phyloP scores from a whole-genome alignment of 2,113 vertebrate species.

The Lagenorhynchus albirostris region DNA sequence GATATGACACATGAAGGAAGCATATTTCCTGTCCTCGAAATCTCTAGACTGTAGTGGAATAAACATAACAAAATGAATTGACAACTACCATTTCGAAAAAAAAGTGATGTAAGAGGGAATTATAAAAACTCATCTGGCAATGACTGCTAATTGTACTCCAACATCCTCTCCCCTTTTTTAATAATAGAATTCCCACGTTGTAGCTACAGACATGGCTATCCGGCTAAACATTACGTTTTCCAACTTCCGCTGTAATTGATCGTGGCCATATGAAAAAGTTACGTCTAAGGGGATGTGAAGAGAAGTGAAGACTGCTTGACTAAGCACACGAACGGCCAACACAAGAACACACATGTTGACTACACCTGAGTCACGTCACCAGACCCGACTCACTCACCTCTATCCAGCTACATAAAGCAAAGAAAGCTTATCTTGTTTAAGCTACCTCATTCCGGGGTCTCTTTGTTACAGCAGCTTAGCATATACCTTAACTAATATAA shows the following conservation, averaged over 20 bases:
- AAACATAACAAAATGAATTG: background rate
- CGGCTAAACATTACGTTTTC: background rate
- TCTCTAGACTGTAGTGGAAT: background rate
- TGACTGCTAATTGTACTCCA: background rate
- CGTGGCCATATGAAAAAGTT: background rate
- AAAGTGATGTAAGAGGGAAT: background rate
- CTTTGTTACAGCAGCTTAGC: background rate
- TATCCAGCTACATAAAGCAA: background rate
- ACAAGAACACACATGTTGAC: background rate
- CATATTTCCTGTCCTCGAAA: background rate
- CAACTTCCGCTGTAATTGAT: background rate
- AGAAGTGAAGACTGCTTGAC: background rate
- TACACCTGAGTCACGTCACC: background rate
- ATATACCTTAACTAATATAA: background rate
- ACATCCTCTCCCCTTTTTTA: background rate
- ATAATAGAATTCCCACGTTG: background rate
- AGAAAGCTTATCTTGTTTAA: background rate
- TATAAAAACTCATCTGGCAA: background rate
- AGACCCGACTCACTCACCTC: background rate
- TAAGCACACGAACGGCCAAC: background rate
- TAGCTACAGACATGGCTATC: background rate
- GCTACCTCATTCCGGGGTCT: background rate
- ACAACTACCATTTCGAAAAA: background rate
- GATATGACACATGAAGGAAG: background rate
- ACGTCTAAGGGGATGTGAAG: background rate